A percentile compares a stretch with the other conserved stretches of the same genome.
Conservation (phyloP, 2,113 vertebrate species). For the Cebidichthys violaceus region DNA sequence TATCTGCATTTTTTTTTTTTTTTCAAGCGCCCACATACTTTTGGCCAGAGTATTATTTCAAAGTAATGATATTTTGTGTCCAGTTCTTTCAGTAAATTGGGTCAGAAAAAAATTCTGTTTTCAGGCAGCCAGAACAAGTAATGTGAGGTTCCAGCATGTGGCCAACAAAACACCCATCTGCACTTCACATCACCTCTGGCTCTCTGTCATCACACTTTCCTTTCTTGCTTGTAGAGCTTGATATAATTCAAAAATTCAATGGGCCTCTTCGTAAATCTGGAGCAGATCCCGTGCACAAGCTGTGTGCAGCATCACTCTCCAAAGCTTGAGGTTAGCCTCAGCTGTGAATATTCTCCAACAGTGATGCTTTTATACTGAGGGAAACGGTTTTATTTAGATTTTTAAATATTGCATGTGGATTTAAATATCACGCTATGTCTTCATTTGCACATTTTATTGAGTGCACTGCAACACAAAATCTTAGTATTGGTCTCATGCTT, state of each 20-base stretch:
- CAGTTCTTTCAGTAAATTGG: not conserved
- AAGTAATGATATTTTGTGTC: constrained; percentile 2
- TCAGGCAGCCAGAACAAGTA: constrained; percentile 4
- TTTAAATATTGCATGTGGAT: constrained; percentile 19
- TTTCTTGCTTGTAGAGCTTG: constrained; percentile 7
- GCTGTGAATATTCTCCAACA: not conserved
- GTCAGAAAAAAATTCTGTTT: constrained; percentile 13
- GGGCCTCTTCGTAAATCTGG: not conserved
- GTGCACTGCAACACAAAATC: constrained; percentile 22
- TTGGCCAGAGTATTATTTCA: constrained; percentile 2
- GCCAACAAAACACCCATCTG: constrained; percentile 22
- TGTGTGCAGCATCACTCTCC: not conserved
- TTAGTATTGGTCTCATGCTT: constrained; percentile 27
- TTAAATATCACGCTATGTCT: constrained; percentile 11
- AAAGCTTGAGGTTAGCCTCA: not conserved
- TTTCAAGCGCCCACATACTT: not conserved
- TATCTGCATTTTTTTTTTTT: not conserved
- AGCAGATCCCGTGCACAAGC: constrained; percentile 8
- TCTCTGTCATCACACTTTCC: constrained; percentile 26
- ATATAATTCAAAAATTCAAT: constrained; percentile 19
- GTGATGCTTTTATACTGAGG: not conserved
- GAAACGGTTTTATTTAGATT: not conserved
- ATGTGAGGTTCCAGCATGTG: not conserved
- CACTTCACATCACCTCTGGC: constrained; percentile 7
- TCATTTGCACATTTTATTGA: constrained; percentile 43